These are phyloP conservation scores for Hydrotaea cyrtoneurina DNA, from an alignment of 2,888 invertebrate species.

Conservation along the genomic window DNA sequence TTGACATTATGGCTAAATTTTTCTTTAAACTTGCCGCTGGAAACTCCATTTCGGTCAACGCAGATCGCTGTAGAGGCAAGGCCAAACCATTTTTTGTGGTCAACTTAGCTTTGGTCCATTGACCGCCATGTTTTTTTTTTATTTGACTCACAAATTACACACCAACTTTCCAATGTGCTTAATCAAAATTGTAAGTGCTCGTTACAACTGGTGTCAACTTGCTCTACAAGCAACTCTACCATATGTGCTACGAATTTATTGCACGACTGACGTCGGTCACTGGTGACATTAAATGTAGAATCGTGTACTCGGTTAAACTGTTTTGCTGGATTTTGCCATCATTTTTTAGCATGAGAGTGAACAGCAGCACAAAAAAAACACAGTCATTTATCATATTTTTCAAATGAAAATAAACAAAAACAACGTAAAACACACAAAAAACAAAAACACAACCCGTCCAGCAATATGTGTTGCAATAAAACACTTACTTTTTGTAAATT, in stretches of 20 bases:
- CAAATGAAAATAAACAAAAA: not conserved
- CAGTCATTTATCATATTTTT: constrained; percentile 57
- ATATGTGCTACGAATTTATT: not conserved
- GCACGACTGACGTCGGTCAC: constrained; percentile 13
- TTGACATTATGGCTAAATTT: too few species aligned
- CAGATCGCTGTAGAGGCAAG: too few species aligned
- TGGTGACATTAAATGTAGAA: constrained; percentile 36
- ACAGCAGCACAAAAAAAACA: constrained; percentile 24
- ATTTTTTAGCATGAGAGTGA: not conserved
- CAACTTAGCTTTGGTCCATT: too few species aligned
- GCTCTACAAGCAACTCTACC: too few species aligned
- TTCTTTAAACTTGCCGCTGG: too few species aligned
- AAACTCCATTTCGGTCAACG: too few species aligned
- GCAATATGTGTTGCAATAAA: not conserved
- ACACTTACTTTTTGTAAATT: constrained; percentile 46
- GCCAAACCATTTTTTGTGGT: too few species aligned
- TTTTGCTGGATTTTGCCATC: constrained; percentile 10
- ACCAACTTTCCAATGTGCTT: too few species aligned
- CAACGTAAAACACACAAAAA: too few species aligned
- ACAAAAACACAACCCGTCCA: not conserved
- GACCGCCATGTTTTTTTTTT: too few species aligned
- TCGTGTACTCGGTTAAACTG: constrained; percentile 32
- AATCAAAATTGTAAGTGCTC: not conserved
- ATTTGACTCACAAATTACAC: too few species aligned
- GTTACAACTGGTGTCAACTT: not conserved